Evolutionary conservation across 2,797 vertebrate species (phyloP).

Genomic region (Echeneis naucrates): DNA sequence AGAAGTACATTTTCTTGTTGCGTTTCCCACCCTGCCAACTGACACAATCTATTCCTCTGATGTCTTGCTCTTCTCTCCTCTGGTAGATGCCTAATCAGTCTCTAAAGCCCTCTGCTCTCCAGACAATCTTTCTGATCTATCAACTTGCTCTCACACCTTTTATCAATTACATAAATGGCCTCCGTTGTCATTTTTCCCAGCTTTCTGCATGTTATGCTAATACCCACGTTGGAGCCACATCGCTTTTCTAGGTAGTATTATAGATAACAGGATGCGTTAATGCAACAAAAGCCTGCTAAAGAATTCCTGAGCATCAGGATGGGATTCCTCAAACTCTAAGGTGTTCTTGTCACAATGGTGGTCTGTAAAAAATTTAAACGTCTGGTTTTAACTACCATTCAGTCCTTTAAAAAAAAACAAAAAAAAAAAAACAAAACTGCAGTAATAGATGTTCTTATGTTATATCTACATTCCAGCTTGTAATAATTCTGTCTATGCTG

Average conservation of each 20-base stretch:
- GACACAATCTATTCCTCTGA: constrained; percentile 84
- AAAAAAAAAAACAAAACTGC: too few species aligned
- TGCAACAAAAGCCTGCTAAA: not conserved
- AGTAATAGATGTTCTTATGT: not conserved
- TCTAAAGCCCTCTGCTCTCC: constrained; percentile 84
- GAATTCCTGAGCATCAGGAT: not conserved
- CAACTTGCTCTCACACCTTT: constrained; percentile 34
- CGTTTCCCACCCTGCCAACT: constrained; percentile 89
- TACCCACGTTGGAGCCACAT: not conserved
- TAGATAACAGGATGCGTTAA: not conserved
- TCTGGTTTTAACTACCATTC: not conserved
- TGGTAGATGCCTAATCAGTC: constrained; percentile 81
- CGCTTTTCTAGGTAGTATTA: not conserved
- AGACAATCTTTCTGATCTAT: constrained; percentile 48
- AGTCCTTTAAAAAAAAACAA: not conserved
- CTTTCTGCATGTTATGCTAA: constrained; percentile 4
- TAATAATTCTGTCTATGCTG: too few species aligned
- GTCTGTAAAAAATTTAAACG: not conserved
- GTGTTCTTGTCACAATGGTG: too few species aligned
- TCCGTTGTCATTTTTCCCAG: constrained; percentile 27
- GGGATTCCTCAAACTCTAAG: too few species aligned
- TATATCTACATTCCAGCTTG: too few species aligned
- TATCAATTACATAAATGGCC: constrained; percentile 44
- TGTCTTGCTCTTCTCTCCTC: constrained; percentile 84
- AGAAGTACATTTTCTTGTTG: constrained; percentile 45